Percentiles rank a stretch among this genome's conserved stretches.
Evolutionary conservation across 2,797 vertebrate species (phyloP).

Genomic region (Diglossa cyanea): DNA sequence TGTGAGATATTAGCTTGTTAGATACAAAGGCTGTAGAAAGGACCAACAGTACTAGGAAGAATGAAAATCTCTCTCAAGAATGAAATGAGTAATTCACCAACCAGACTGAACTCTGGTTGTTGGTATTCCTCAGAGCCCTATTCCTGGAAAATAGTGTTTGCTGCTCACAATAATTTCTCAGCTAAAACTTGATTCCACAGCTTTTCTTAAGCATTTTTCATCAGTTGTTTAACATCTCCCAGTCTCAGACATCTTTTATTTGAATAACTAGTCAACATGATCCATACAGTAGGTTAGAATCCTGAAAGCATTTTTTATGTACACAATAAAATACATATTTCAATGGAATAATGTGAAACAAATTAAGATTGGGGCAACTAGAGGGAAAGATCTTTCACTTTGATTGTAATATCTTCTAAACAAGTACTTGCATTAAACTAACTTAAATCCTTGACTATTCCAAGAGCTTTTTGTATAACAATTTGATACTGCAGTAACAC

Average conservation of each 20-base stretch:
- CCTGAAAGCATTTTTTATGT: background rate
- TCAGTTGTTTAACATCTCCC: constrained; percentile 10
- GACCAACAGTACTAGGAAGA: background rate
- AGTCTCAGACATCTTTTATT: background rate
- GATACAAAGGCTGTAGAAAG: background rate
- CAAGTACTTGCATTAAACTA: background rate
- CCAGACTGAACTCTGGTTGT: background rate
- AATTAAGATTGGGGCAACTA: background rate
- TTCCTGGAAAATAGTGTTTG: background rate
- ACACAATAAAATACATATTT: background rate
- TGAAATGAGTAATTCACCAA: background rate
- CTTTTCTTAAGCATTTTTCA: constrained; percentile 19
- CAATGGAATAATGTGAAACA: background rate
- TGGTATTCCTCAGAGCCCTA: constrained; percentile 21
- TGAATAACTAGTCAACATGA: background rate
- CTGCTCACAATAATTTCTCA: constrained; percentile 19
- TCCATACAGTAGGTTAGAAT: background rate
- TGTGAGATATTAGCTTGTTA: constrained; percentile 24
- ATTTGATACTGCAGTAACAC: background rate
- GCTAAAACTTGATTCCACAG: background rate
- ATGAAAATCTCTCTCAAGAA: constrained; percentile 11
- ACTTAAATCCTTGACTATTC: background rate
- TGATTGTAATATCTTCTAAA: background rate
- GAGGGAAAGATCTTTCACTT: background rate
- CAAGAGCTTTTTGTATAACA: background rate